Conservation (phyloP, 1,140 invertebrate species). For the Epicauta chinensis region DNA sequence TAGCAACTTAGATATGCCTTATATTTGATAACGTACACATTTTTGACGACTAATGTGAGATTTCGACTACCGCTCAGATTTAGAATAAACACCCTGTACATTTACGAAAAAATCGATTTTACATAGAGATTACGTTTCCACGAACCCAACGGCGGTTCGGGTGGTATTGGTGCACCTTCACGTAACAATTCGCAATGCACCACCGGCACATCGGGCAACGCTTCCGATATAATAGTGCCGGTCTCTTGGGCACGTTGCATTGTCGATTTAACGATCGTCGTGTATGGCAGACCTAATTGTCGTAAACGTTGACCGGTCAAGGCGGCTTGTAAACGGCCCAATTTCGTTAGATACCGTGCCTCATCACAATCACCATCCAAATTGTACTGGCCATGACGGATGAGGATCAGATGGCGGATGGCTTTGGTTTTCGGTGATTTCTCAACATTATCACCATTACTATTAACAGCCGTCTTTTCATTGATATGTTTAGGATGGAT, state of each 20-base stretch:
- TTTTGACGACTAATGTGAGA: too few relatives aligned
- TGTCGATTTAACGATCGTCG: conserved; percentile 75
- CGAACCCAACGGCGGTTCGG: conserved; percentile 78
- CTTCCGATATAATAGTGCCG: conserved; percentile 70
- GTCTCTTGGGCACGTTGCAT: conserved; percentile 93
- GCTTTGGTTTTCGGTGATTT: conserved; percentile 57
- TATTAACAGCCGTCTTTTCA: conserved; percentile 53
- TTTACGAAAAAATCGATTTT: too few relatives aligned
- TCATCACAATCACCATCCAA: conserved; percentile 63
- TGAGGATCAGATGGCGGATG: conserved; percentile 78
- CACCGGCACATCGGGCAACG: conserved; percentile 50
- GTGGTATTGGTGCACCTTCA: conserved; percentile 91
- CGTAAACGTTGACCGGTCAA: conserved; percentile 71
- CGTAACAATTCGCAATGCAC: conserved; percentile 70
- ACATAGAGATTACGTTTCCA: conserved; percentile 82
- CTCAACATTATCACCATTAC: too few relatives aligned
- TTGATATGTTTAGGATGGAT: conserved; percentile 53
- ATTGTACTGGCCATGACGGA: conserved; percentile 94
- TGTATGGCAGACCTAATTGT: conserved; percentile 71
- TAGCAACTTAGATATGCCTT: too few relatives aligned
- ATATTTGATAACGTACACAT: too few relatives aligned
- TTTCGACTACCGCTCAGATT: too few relatives aligned
- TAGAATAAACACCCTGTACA: too few relatives aligned
- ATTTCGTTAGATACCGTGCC: conserved; percentile 70
- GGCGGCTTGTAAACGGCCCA: conserved; percentile 81